phyloP scores from a whole-genome alignment of 2,888 invertebrate genomes.

The Cheiracanthium punctorium region DNA sequence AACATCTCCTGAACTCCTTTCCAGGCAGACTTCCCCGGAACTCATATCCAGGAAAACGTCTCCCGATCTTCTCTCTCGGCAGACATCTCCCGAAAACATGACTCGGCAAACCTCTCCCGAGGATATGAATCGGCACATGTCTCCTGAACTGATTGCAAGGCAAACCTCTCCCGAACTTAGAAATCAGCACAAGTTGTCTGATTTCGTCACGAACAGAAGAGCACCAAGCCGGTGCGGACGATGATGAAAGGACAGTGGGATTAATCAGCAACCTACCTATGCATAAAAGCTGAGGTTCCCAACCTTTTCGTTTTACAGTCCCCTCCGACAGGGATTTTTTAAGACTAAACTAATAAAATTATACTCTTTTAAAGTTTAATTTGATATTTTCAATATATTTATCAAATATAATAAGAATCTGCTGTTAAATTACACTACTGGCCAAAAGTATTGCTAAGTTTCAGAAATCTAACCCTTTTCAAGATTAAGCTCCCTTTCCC shows the following conservation, averaged over 20 bases:
- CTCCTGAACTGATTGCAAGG: not conserved
- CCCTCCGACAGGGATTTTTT: too few species aligned
- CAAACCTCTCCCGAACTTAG: conserved; percentile 9
- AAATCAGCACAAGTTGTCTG: not conserved
- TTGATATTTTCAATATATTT: too few species aligned
- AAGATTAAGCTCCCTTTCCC: too few species aligned
- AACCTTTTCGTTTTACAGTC: too few species aligned
- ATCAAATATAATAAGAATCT: too few species aligned
- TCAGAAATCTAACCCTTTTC: too few species aligned
- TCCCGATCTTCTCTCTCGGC: not conserved
- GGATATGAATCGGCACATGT: not conserved
- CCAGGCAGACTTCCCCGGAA: conserved; percentile 1
- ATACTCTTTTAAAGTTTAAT: too few species aligned
- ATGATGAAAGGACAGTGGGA: not conserved
- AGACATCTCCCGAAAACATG: not conserved
- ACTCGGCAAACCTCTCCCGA: conserved; percentile 24
- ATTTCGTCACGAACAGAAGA: not conserved
- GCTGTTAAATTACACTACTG: too few species aligned
- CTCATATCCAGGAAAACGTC: conserved; percentile 17
- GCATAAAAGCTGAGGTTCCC: too few species aligned
- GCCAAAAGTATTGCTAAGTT: too few species aligned
- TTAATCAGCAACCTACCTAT: not conserved
- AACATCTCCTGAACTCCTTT: not conserved
- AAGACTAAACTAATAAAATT: too few species aligned
- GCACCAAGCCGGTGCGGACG: conserved; percentile 13